phyloP scores from a whole-genome alignment of 2,797 vertebrate species.

The Microcaecilia unicolor region DNA sequence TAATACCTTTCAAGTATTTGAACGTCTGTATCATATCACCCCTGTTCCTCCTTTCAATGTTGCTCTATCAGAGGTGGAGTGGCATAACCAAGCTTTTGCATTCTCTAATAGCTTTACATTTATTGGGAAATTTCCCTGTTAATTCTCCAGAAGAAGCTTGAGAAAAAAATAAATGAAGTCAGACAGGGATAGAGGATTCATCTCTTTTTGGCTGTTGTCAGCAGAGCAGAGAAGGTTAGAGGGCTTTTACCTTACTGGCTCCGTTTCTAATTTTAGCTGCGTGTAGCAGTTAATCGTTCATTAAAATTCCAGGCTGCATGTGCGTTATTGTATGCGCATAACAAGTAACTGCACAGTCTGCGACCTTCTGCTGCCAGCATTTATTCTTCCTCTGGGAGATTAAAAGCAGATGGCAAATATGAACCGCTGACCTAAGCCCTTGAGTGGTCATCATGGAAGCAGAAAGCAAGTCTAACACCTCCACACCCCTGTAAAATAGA shows the following conservation, averaged over 20 bases:
- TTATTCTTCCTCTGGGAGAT: not conserved
- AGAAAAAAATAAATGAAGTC: not conserved
- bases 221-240: slow-evolving; percentile 36
- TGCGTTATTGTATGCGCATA: not conserved
- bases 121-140: too few relatives aligned
- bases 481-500: too few relatives aligned
- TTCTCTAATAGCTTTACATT: too few relatives aligned
- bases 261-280: slow-evolving; percentile 42
- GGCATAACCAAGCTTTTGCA: too few relatives aligned
- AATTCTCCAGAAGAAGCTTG: not conserved
- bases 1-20: too few relatives aligned
- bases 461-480: not conserved
- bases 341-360: not conserved
- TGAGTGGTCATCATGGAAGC: not conserved
- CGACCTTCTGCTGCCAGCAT: not conserved
- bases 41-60: too few relatives aligned
- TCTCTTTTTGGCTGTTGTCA: slow-evolving; percentile 1
- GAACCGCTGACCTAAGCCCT: not conserved
- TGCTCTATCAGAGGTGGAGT: too few relatives aligned
- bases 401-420: not conserved
- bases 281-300: slow-evolving; percentile 3
- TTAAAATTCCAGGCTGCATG: slow-evolving; percentile 33
- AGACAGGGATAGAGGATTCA: not conserved
- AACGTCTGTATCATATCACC: too few relatives aligned
- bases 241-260: slow-evolving; percentile 33